phyloP scores from a whole-genome alignment of 64 coral and sea anemone genomes.

The Hydrozoanthus tunicans region DNA sequence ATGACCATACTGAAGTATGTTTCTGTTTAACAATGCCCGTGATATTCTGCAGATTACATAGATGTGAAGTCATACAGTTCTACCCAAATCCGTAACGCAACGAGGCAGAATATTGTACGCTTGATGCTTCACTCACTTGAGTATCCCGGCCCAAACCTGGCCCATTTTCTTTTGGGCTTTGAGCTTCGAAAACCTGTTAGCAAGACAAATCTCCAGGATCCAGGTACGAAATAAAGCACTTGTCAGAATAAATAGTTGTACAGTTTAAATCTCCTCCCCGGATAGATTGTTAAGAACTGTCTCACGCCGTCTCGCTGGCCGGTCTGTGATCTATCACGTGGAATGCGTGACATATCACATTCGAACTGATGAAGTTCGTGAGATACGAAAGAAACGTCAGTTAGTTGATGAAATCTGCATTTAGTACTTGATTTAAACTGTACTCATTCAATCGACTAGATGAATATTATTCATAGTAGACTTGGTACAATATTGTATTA shows the following conservation, averaged over 20 bases:
- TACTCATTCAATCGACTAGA: no score
- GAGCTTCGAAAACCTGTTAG: slow-evolving; percentile 81
- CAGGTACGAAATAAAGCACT: slow-evolving; percentile 49
- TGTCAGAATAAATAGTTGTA: not conserved
- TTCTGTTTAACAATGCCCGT: not conserved
- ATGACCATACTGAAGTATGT: not conserved
- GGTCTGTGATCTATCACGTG: no score
- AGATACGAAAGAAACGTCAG: no score
- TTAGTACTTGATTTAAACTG: no score
- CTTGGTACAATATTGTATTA: no score
- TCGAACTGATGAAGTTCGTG: no score
- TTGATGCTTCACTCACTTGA: slow-evolving; percentile 85
- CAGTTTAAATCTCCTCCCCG: no score
- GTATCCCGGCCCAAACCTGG: slow-evolving; percentile 76
- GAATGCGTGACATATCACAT: no score
- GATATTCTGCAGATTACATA: slow-evolving; percentile 57
- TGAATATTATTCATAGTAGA: no score
- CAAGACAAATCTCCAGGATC: slow-evolving; percentile 89
- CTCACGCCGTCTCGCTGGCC: no score
- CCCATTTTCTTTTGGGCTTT: slow-evolving; percentile 90
- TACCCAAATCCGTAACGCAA: slow-evolving; percentile 85
- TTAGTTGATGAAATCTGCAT: no score
- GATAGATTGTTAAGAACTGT: no score
- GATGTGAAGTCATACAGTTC: slow-evolving; percentile 73
- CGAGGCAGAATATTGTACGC: slow-evolving; percentile 87